Evolutionary conservation across 1,140 invertebrate genomes (phyloP), one percentile per base, ranked within the genome.

Genomic region (Philotrypesis tridentata): DNA sequence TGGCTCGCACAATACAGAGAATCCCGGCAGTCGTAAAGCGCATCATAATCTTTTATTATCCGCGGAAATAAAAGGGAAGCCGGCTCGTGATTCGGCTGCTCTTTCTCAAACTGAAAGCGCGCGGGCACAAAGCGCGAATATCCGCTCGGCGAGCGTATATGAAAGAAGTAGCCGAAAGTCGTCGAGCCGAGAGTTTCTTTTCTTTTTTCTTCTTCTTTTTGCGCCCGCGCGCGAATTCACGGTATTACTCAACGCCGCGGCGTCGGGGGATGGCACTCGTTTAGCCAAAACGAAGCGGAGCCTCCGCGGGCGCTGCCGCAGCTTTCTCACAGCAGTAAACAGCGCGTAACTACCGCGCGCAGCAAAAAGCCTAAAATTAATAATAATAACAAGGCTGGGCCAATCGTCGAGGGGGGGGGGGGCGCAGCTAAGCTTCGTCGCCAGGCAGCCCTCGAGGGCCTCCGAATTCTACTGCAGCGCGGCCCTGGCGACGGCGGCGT

Each of bases 351-450:
- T 88, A 87, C 86, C 81, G 86, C 85, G 80, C 81, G 55, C 25
- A 77, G 81, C 82, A 84, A 89, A 87, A 87, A 87, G 80, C 74
- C 83, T 80, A 79, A 88, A 88, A 89, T 87, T 88, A 88, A 87
- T 89, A 88, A 87, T 88, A 90, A 89, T 86, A 88, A 88, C 84
- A 76, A 88, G 74, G 84, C 86, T 85, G n/a, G 17, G 65, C 9
- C 11, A 29, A 23, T 2, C 61, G 25, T 63, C 25, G 12, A n/a
- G n/a, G n/a, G n/a, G n/a, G n/a, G n/a, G n/a, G n/a, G n/a, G n/a
- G n/a, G n/a, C n/a, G n/a, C 7, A 60, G 55, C 14, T 60, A 60
- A 37, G 33, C 25, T 12, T 65, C 63, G 63, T 25, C 63, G 23
- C n/a, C 63, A n/a, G n/a, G 63, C 27, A 65, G 63, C 25, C 63